A percentile compares a stretch with the other conserved stretches of the same genome.
These are phyloP conservation scores for Leptopilina myrica DNA, from an alignment of 2,888 invertebrate species.

Conservation along the genomic window DNA sequence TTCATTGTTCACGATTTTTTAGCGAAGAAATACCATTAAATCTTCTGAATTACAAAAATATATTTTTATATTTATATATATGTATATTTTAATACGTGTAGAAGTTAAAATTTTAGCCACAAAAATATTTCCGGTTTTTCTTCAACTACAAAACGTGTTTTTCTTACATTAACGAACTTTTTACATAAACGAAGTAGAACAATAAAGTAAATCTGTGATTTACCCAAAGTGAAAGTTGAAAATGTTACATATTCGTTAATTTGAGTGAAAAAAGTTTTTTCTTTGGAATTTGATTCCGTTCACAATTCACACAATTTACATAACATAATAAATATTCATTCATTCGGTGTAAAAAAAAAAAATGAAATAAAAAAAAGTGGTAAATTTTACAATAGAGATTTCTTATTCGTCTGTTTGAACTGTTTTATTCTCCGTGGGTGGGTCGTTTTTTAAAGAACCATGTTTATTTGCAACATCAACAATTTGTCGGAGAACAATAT, in stretches of 20 bases:
- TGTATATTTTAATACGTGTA: background rate
- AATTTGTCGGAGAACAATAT: slow-evolving; percentile 91
- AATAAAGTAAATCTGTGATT: background rate
- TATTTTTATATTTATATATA: slow-evolving; percentile 1
- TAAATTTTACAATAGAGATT: background rate
- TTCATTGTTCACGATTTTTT: background rate
- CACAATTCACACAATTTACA: background rate
- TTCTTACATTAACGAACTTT: background rate
- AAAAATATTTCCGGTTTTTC: slow-evolving; percentile 17
- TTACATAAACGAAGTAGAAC: background rate
- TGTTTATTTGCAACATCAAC: slow-evolving; percentile 88
- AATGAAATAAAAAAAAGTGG: background rate
- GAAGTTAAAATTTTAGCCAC: slow-evolving; percentile 6
- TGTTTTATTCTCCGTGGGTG: slow-evolving; percentile 56
- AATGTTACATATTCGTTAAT: background rate
- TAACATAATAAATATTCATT: slow-evolving; percentile 31
- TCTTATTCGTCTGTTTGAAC: slow-evolving; percentile 83
- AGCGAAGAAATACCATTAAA: background rate
- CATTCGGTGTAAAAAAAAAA: slow-evolving; percentile 16
- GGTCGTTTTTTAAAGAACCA: slow-evolving; percentile 78
- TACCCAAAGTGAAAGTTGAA: background rate
- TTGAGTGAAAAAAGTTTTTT: background rate
- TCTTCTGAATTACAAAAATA: slow-evolving; percentile 21
- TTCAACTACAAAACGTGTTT: background rate
- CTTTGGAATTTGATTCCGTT: background rate